Conservation (phyloP, 2,888 invertebrate genomes). For the Parnassius smintheus region DNA sequence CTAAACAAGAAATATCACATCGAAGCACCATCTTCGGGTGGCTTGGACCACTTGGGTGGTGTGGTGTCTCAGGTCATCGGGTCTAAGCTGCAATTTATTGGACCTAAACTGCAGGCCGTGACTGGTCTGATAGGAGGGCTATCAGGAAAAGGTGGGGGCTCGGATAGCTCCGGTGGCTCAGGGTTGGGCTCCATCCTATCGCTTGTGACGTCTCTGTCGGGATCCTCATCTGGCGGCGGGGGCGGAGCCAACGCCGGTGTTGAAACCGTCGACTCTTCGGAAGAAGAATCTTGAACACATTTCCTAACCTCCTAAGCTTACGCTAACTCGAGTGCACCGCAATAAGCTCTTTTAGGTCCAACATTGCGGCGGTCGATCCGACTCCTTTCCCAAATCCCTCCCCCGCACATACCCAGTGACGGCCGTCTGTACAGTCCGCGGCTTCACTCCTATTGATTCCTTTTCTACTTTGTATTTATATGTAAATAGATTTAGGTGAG, state of each 20-base stretch:
- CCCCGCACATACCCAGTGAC: constrained; percentile 24
- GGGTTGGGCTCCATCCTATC: constrained; percentile 73
- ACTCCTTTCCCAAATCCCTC: constrained; percentile 8
- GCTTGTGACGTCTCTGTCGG: constrained; percentile 71
- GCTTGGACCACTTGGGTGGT: constrained; percentile 82
- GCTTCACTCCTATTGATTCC: constrained; percentile 29
- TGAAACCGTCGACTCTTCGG: constrained; percentile 70
- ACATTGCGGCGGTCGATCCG: constrained; percentile 28
- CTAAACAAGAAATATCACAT: constrained; percentile 89
- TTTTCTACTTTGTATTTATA: constrained; percentile 63
- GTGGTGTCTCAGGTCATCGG: constrained; percentile 86
- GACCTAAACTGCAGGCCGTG: constrained; percentile 83
- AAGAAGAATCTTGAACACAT: constrained; percentile 64
- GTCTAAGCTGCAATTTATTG: constrained; percentile 85
- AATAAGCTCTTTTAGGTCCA: constrained; percentile 19
- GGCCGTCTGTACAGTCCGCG: constrained; percentile 64
- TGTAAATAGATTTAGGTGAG: constrained; percentile 77
- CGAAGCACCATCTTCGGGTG: constrained; percentile 83
- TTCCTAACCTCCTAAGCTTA: constrained; percentile 27
- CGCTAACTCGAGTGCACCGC: constrained; percentile 30
- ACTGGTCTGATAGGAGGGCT: constrained; percentile 79
- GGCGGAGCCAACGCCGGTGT: constrained; percentile 58
- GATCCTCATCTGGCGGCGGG: constrained; percentile 64
- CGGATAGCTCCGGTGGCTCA: constrained; percentile 55
- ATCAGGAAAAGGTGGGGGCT: constrained; percentile 79